Evolutionary conservation across 2,888 invertebrate species (phyloP).

Genomic region (Prosapia bicincta): DNA sequence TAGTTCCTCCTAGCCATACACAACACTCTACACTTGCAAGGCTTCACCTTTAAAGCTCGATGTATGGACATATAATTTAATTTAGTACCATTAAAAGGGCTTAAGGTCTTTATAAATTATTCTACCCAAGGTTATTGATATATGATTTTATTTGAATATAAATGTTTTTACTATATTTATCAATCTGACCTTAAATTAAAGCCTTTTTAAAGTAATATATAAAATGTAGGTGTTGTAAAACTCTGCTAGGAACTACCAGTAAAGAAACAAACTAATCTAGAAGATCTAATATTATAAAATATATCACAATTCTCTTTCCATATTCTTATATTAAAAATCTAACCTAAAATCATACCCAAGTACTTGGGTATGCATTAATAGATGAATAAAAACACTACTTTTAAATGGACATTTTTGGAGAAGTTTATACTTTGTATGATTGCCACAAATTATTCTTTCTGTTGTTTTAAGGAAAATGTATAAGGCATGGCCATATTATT

Average conservation of each 20-base stretch:
- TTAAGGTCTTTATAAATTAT: too few relatives aligned
- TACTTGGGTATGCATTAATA: not conserved
- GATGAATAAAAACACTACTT: not conserved
- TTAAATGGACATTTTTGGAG: not conserved
- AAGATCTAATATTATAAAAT: too few relatives aligned
- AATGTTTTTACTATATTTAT: not conserved
- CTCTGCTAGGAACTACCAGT: not conserved
- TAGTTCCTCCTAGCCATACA: too few relatives aligned
- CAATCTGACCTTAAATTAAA: not conserved
- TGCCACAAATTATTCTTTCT: not conserved
- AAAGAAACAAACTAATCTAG: not conserved
- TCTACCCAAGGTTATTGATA: too few relatives aligned
- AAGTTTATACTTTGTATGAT: too few relatives aligned
- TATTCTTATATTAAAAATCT: too few relatives aligned
- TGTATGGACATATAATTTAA: too few relatives aligned
- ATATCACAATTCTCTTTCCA: not conserved
- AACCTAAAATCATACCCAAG: too few relatives aligned
- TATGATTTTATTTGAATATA: not conserved
- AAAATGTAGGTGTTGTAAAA: not conserved
- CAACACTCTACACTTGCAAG: too few relatives aligned
- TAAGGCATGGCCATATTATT: not conserved
- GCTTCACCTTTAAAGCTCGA: too few relatives aligned
- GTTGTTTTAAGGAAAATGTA: not conserved
- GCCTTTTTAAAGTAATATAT: not conserved
- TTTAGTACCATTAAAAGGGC: too few relatives aligned